These are phyloP conservation scores for Myrmecophaga tridactyla DNA, from an alignment of 2,113 vertebrate genomes.

Conservation along the genomic window DNA sequence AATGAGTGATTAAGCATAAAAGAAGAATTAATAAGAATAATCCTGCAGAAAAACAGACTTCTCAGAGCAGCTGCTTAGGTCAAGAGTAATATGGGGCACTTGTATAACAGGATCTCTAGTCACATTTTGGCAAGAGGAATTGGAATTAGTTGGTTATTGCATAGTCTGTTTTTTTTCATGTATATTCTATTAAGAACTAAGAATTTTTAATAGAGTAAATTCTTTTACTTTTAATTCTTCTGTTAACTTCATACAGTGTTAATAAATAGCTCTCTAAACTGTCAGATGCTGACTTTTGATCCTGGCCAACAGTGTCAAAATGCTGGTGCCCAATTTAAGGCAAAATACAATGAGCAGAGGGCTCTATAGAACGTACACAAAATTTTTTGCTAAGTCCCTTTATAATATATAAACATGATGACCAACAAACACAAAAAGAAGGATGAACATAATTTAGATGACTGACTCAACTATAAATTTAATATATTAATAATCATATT, in stretches of 20 bases:
- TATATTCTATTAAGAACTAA: background rate
- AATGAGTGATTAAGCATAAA: background rate
- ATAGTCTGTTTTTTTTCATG: background rate
- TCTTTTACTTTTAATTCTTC: background rate
- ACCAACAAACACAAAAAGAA: background rate
- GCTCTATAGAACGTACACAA: background rate
- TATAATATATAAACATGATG: background rate
- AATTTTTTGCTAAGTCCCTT: background rate
- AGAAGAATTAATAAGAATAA: background rate
- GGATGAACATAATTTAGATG: background rate
- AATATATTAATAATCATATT: too few relatives aligned
- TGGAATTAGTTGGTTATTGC: background rate
- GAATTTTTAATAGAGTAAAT: background rate
- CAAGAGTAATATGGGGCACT: background rate
- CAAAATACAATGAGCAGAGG: background rate
- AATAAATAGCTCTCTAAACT: background rate
- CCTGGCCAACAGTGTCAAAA: background rate
- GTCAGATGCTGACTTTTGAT: background rate
- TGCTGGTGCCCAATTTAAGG: background rate
- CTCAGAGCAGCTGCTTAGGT: background rate
- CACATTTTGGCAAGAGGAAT: background rate
- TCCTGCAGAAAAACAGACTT: background rate
- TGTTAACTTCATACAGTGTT: background rate
- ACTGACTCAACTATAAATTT: background rate
- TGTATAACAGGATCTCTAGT: background rate